phyloP scores from a whole-genome alignment of 2,113 vertebrate genomes.

The Oryzias javanicus region DNA sequence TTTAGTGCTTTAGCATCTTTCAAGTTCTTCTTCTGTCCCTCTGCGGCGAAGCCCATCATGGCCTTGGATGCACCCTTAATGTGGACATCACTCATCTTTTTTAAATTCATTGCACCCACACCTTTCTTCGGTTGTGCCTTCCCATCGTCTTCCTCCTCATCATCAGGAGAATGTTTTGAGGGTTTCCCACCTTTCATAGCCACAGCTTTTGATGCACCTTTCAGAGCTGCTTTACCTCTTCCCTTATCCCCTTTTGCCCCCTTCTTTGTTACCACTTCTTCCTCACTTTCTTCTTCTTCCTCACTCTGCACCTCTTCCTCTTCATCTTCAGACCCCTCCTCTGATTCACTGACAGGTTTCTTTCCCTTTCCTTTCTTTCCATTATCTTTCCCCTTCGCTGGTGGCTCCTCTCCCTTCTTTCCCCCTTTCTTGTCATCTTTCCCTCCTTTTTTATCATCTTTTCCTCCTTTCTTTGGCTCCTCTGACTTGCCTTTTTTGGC shows the following conservation, averaged over 20 bases:
- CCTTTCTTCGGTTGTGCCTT: conserved; percentile 60
- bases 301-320: conserved; percentile 74
- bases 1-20: conserved; percentile 50
- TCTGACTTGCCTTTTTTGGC: conserved; percentile 73
- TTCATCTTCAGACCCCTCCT: conserved; percentile 83
- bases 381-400: conserved; percentile 76
- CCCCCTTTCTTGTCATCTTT: conserved; percentile 77
- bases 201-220: conserved; percentile 76
- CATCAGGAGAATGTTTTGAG: conserved; percentile 58
- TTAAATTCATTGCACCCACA: conserved; percentile 61
- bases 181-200: conserved; percentile 76
- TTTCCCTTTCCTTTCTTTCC: conserved; percentile 82
- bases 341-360: conserved; percentile 80
- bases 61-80: conserved; percentile 79
- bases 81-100: conserved; percentile 74
- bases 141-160: conserved; percentile 39
- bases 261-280: conserved; percentile 69
- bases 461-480: conserved; percentile 66
- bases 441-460: conserved; percentile 70
- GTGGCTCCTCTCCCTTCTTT: conserved; percentile 69
- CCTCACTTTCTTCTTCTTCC: conserved; percentile 70
- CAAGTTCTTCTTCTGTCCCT: conserved; percentile 61
- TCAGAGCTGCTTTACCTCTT: conserved; percentile 71
- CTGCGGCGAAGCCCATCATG: conserved; percentile 68
- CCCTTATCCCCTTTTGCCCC: conserved; percentile 61